Percentiles rank a stretch among this genome's conserved stretches.
Conservation (phyloP, 2,797 vertebrate species). For the Urosaurus nigricauda region DNA sequence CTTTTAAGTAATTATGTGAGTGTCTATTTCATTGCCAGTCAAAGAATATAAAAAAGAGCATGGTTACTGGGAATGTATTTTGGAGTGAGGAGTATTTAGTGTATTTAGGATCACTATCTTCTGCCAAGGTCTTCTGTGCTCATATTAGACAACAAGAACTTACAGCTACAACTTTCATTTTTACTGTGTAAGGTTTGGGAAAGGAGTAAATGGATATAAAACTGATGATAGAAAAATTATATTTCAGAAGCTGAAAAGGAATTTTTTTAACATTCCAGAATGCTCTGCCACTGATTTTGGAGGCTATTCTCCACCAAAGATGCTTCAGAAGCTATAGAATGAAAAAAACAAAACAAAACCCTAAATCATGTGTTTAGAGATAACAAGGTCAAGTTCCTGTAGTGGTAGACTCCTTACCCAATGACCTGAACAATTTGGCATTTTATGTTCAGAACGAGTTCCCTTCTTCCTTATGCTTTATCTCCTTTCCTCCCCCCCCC, state of each 20-base stretch:
- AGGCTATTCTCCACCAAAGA: neutral
- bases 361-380: neutral
- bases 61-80: neutral
- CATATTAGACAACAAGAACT: neutral
- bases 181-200: neutral
- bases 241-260: neutral
- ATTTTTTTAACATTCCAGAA: neutral
- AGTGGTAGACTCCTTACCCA: too few relatives aligned
- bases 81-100: neutral
- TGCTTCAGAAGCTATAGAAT: neutral
- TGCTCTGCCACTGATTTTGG: neutral
- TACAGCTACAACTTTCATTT: conserved; percentile 22
- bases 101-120: neutral
- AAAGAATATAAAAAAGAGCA: conserved; percentile 43
- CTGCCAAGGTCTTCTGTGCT: neutral
- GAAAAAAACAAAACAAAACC: too few relatives aligned
- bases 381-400: neutral
- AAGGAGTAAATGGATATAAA: neutral
- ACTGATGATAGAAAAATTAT: neutral
- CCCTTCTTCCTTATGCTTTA: too few relatives aligned
- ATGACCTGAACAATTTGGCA: too few relatives aligned
- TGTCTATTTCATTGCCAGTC: conserved; percentile 52
- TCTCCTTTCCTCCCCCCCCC: too few relatives aligned
- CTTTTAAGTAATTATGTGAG: conserved; percentile 51
- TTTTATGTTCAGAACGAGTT: too few relatives aligned